phyloP scores from a whole-genome alignment of 2,797 vertebrate species.

The Trachurus trachurus region DNA sequence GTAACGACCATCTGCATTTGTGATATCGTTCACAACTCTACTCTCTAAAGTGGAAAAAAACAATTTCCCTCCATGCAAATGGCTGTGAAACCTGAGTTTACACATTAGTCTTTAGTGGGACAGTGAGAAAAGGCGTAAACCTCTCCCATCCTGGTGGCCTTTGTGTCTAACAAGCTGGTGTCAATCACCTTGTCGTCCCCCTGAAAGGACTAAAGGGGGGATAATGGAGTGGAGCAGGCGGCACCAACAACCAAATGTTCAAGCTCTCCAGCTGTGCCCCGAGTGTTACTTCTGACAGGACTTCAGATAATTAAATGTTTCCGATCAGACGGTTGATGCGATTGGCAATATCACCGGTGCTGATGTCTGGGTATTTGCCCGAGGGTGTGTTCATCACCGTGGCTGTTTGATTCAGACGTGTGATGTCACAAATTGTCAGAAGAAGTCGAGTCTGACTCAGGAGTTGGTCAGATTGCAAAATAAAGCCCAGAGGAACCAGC shows the following conservation, averaged over 20 bases:
- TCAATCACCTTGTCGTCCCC: constrained; percentile 72
- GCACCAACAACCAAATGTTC: constrained; percentile 66
- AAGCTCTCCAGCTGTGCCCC: constrained; percentile 12
- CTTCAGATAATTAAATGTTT: constrained; percentile 39
- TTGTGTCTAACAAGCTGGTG: constrained; percentile 76
- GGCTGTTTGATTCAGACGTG: constrained; percentile 29
- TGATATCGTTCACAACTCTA: not conserved
- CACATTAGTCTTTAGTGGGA: not conserved
- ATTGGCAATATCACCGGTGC: constrained; percentile 7
- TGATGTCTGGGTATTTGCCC: constrained; percentile 37
- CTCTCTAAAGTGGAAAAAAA: not conserved
- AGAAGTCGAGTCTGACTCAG: constrained; percentile 24
- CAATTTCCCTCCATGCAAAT: constrained; percentile 10
- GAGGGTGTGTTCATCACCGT: constrained; percentile 17
- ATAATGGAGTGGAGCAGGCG: constrained; percentile 20
- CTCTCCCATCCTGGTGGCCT: constrained; percentile 51
- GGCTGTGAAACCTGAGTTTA: constrained; percentile 10
- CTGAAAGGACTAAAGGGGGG: constrained; percentile 47
- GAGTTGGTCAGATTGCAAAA: constrained; percentile 39
- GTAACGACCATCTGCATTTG: too few species aligned
- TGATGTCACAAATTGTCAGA: constrained; percentile 47
- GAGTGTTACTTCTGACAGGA: constrained; percentile 54
- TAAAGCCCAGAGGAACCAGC: constrained; percentile 58
- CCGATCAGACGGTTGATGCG: constrained; percentile 32
- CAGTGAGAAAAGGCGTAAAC: constrained; percentile 49